Evolutionary conservation across 1,140 invertebrate species (phyloP), one percentile per base, ranked within the genome.

Genomic region (Drosophila triauraria): DNA sequence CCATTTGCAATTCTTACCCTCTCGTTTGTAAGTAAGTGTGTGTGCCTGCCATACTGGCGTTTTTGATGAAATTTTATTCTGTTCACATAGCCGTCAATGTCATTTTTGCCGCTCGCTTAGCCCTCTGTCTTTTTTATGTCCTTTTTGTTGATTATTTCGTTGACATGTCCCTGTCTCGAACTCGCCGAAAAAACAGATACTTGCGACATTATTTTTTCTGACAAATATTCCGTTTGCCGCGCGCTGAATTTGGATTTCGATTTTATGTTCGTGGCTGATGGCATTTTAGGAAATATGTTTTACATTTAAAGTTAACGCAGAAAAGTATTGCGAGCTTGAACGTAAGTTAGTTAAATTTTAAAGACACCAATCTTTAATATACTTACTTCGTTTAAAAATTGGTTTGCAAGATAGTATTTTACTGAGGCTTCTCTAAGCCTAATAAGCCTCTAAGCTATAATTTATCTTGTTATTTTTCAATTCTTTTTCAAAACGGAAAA

Each of bases 1-100:
- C 85, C 85, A 88, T 88, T 88, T 88, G 85, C 85, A 88, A 88
- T 88, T 85, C 77, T 53, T 78, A 60, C 62, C 83, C 77, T 78
- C 20, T 56, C 30, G 17, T 35, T 32, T 51, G 27, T 17, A n/a
- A 62, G 38, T 67, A 20, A 60, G 47, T 74, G 62, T 84, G 62
- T 84, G 82, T 62, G 23, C 3, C 54, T 71, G 62, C 88, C 74
- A 84, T 75, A 84, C 78, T 80, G 65, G 84, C 85, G 70, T 78
- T 88, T 71, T 78, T 90, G 80, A 90, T 90, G 75, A 90, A 88
- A 88, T 88, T 87, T 87, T 87, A 87, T 87, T 88, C 85, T 68
- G 85, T 90, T 81, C 85, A 88, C 85, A 88, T 88, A 84, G 47
- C 59, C 81, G 75, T 90, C 85, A 90, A 90, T 88, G 85, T 88